phyloP scores from a whole-genome alignment of 2,888 invertebrate species.

The Dolichomitus sp. region DNA sequence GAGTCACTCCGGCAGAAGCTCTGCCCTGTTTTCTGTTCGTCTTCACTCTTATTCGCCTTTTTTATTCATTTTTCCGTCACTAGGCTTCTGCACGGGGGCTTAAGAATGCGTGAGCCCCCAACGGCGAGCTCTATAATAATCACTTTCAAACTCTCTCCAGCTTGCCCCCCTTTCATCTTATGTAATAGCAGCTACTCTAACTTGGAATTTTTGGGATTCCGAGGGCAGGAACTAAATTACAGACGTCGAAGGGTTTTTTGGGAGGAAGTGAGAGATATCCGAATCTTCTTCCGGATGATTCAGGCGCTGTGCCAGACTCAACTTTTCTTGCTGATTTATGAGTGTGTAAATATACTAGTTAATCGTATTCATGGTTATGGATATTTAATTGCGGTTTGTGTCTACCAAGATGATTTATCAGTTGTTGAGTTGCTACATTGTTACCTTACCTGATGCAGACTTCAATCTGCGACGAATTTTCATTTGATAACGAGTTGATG shows the following conservation, averaged over 20 bases:
- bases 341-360: not conserved
- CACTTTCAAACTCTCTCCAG: conserved; percentile 73
- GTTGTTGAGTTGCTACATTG: not conserved
- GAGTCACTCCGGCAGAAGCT: conserved; percentile 4
- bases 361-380: conserved; percentile 16
- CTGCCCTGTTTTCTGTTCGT: conserved; percentile 56
- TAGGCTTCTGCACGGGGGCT: conserved; percentile 51
- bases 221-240: conserved; percentile 25
- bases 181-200: conserved; percentile 78
- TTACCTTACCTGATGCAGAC: not conserved
- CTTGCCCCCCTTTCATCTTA: conserved; percentile 74
- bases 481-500: not conserved
- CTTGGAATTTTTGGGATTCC: conserved; percentile 79
- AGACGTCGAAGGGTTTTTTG: conserved; percentile 30
- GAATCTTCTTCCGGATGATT: conserved; percentile 50
- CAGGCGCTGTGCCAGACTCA: not conserved
- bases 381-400: conserved; percentile 12
- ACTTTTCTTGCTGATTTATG: not conserved
- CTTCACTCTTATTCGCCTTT: conserved; percentile 52
- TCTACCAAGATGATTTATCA: not conserved
- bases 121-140: conserved; percentile 79
- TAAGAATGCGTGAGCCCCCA: conserved; percentile 73
- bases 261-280: not conserved
- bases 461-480: not conserved
- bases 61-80: conserved; percentile 33